phyloP scores from a whole-genome alignment of 2,888 invertebrate species.

The Nyleta sp. region DNA sequence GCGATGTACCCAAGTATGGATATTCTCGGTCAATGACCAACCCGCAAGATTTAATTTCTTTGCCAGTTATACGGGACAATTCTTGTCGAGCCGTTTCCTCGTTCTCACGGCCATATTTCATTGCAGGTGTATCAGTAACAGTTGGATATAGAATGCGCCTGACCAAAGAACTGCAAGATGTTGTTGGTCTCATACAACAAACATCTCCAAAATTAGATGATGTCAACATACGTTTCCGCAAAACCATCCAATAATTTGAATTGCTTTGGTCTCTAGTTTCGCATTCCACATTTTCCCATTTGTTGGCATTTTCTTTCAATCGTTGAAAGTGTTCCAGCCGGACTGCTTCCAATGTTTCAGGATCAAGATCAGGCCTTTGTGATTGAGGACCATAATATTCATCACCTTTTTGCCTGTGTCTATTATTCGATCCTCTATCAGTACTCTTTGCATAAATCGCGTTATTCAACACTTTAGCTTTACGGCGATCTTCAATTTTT shows the following conservation, averaged over 20 bases:
- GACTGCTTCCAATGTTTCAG: slow-evolving; percentile 19
- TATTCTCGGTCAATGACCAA: slow-evolving; percentile 44
- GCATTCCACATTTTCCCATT: slow-evolving; percentile 48
- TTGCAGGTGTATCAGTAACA: not conserved
- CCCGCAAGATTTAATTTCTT: slow-evolving; percentile 29
- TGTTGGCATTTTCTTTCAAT: slow-evolving; percentile 39
- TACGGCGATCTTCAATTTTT: slow-evolving; percentile 39
- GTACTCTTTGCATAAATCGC: no score
- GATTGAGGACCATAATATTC: slow-evolving; percentile 59
- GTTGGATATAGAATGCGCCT: slow-evolving; percentile 19
- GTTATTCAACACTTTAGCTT: slow-evolving; percentile 16
- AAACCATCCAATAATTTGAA: slow-evolving; percentile 45
- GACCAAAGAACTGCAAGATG: slow-evolving; percentile 11
- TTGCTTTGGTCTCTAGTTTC: slow-evolving; percentile 51
- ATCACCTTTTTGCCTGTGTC: slow-evolving; percentile 17
- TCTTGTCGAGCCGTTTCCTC: slow-evolving; percentile 45
- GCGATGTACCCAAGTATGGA: slow-evolving; percentile 42
- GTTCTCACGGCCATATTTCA: slow-evolving; percentile 50
- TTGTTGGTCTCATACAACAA: slow-evolving; percentile 32
- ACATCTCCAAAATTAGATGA: slow-evolving; percentile 63
- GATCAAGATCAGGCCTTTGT: slow-evolving; percentile 54
- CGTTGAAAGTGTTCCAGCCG: slow-evolving; percentile 42
- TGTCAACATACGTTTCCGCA: slow-evolving; percentile 57
- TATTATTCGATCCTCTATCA: no score
- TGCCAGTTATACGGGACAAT: slow-evolving; percentile 3